Evolutionary conservation across 2,797 vertebrate species (phyloP), one percentile per base, ranked within the genome.

Genomic region (Epinephelus coioides): DNA sequence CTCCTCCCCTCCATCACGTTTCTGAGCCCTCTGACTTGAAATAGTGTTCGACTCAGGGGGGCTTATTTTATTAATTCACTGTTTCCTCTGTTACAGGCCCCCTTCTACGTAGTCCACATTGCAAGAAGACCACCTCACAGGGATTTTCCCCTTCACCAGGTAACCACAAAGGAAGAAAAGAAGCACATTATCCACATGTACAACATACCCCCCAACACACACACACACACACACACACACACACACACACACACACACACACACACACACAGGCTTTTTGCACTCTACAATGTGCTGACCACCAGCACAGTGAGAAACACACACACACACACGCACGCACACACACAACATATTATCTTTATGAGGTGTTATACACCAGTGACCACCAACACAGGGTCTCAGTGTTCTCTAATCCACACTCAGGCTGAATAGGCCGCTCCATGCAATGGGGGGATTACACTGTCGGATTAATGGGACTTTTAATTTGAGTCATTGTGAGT

Each of bases 61-160:
- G 56, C 86, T 89, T 84, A 83, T 89, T 93, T 91, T 87, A 91
- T 89, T 88, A 91, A 93, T 91, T 93, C 89, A 88, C 89, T 62
- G 81, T 91, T 93, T 89, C 76, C 88, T 92, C 85, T 71, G 51
- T 90, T 90, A 81, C 90, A 90, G 88, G 78, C 82, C 72, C n/a
- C 80, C 65, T 77, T 85, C 86, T 77, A 80, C 85, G 81, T 81
- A 72, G 75, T 86, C 85, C 86, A 88, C 79, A 71, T 81, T 76
- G 86, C 60, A 18, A 79, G 88, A 86, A 78, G 92, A 93, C 94
- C 93, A 94, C 94, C 94, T 90, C 84, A 89, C 76, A 93, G 90
- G 92, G 93, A 93, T 94, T 94, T 94, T 94, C 92, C 87, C 90
- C 94, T 93, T 92, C 91, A 93, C 84, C 93, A 93, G 90, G 90